Base-by-base conservation (phyloP, 2,888 invertebrate species). In the Dynastes tityus region DNA sequence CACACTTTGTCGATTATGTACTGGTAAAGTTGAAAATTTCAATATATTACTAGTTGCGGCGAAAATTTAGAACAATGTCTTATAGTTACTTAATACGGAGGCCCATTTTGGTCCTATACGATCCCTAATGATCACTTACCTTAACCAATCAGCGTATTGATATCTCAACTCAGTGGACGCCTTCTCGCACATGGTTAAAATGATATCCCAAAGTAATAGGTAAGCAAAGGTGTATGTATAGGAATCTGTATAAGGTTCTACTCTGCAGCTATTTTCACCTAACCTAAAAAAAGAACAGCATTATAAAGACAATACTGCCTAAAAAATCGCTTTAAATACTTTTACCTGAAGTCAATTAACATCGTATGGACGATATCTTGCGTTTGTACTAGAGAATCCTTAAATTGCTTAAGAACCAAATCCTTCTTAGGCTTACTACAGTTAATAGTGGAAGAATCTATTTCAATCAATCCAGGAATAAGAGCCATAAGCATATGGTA, bases 151-250 rank as follows among this genome's bases (percentile, higher is more conserved):
- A 6, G 93, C 92, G 87, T 95, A 95, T 82, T 94, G 92, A 82
- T 93, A 94, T 79, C 93, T 89, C 78, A 95, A 90, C 87, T 95
- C 94, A 2, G 93, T 91, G 32, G 93, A 90, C 13, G 96, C 93
- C 79, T 91, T 90, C 65, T 90, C 90, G 84, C 94, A 93, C 84
- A 94, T 91, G 74, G 90, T 88, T 80, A 95, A 89, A 64, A 95
- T 87, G 78, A 94, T 91, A 83, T 93, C 92, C 93, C 94, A 95
- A 67, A 94, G 88, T 80, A 96, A 89, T 83, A 96, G 89, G 89
- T 95, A 96, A 55, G 93, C 94, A 63, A 93, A 89, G 13, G 92
- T 91, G 83, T 91, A 91, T 37, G 89, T 89, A 86, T 92, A 91
- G 45, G 91, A 90, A 85, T 92, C 93, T 1, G 93, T 91, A 83